Conservation (phyloP, 2,888 invertebrate species). For the Oeneis ivallda region DNA sequence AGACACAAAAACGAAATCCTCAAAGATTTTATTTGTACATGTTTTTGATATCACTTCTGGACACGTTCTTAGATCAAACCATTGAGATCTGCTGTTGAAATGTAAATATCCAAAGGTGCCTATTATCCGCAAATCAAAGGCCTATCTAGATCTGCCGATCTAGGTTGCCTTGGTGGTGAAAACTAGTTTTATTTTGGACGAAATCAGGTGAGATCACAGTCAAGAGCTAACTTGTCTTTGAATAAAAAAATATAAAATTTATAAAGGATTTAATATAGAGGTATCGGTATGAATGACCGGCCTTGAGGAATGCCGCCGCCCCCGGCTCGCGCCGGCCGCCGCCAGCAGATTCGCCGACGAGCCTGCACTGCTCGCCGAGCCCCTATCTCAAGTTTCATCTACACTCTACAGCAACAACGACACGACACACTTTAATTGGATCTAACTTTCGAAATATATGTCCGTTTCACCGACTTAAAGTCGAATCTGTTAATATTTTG, state of each 20-base stretch:
- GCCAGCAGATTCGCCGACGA: constrained; percentile 45
- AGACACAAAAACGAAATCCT: too few relatives aligned
- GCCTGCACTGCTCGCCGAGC: constrained; percentile 44
- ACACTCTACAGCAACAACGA: constrained; percentile 41
- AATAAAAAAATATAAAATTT: neutral
- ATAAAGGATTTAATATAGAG: constrained; percentile 20
- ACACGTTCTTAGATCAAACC: too few relatives aligned
- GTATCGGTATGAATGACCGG: constrained; percentile 64
- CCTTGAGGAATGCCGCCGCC: constrained; percentile 71
- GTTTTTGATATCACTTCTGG: too few relatives aligned
- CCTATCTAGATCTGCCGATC: too few relatives aligned
- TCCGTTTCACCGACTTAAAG: constrained; percentile 28
- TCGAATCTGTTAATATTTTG: constrained; percentile 16
- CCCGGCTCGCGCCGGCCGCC: constrained; percentile 41
- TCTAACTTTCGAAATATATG: constrained; percentile 40
- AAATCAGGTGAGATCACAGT: neutral
- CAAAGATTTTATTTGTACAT: too few relatives aligned
- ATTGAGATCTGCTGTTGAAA: too few relatives aligned
- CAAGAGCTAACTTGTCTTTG: neutral
- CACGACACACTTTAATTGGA: constrained; percentile 44
- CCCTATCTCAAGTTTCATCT: constrained; percentile 56
- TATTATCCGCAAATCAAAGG: too few relatives aligned
- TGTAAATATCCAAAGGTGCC: too few relatives aligned
- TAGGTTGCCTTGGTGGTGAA: too few relatives aligned
- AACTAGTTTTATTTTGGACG: too few relatives aligned